These are phyloP conservation scores for Serilophus lunatus DNA, from an alignment of 2,113 vertebrate genomes.

Conservation along the genomic window DNA sequence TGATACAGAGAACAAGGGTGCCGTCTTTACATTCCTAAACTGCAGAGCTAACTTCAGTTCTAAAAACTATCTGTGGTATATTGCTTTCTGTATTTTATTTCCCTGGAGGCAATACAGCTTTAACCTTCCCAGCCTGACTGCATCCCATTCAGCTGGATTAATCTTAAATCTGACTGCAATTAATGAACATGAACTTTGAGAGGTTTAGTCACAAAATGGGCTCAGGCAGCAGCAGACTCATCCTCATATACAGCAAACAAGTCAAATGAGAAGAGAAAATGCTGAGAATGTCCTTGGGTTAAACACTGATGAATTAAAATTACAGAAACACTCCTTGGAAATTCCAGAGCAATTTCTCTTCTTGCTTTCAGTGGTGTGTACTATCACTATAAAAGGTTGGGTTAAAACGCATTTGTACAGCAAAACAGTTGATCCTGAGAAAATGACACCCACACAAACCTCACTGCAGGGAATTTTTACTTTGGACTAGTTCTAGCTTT, in stretches of 20 bases:
- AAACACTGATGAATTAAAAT: neutral
- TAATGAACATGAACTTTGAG: neutral
- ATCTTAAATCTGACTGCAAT: neutral
- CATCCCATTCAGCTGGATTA: slow-evolving; percentile 1
- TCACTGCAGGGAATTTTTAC: neutral
- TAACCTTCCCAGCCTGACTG: neutral
- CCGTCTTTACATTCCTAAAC: neutral
- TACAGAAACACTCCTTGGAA: fast-evolving
- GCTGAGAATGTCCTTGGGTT: neutral
- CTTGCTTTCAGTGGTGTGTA: fast-evolving
- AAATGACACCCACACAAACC: neutral
- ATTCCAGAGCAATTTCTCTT: neutral
- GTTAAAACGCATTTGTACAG: neutral
- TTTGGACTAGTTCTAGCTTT: neutral
- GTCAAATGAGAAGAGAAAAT: neutral
- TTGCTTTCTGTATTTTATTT: neutral
- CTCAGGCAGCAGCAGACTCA: neutral
- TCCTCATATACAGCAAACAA: neutral
- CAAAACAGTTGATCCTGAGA: neutral
- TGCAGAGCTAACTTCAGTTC: neutral
- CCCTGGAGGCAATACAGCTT: neutral
- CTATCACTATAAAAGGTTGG: neutral
- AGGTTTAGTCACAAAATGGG: neutral
- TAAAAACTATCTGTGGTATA: neutral
- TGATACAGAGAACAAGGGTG: neutral